Evolutionary conservation across 2,888 invertebrate genomes (phyloP).

Genomic region (Heliconius charithonia): DNA sequence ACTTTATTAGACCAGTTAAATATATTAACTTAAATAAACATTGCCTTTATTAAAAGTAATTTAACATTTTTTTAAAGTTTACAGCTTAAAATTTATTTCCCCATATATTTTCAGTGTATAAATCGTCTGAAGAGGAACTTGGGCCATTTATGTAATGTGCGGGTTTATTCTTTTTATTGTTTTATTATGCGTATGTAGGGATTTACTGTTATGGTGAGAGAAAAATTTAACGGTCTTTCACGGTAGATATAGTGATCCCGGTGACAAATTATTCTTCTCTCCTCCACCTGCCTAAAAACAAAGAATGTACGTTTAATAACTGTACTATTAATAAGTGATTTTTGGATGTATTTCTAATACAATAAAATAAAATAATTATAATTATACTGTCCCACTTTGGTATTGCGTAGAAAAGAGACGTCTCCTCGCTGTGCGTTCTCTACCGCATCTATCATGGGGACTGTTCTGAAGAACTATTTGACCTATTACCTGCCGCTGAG

Average conservation of each 20-base stretch:
- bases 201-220: slow-evolving; percentile 18
- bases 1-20: neutral
- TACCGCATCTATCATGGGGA: too few species aligned
- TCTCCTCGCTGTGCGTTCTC: too few species aligned
- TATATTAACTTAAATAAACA: neutral
- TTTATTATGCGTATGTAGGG: slow-evolving; percentile 33
- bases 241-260: neutral
- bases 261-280: slow-evolving; percentile 6
- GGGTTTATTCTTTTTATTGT: slow-evolving; percentile 29
- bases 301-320: neutral
- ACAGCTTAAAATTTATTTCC: slow-evolving; percentile 21
- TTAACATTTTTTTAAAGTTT: slow-evolving; percentile 9
- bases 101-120: slow-evolving; percentile 16
- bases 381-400: too few species aligned
- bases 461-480: too few species aligned
- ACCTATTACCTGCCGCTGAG: too few species aligned
- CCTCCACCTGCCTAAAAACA: neutral
- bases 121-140: slow-evolving; percentile 28
- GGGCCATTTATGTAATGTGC: slow-evolving; percentile 26
- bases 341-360: too few species aligned
- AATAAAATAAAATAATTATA: too few species aligned
- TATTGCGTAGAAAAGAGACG: too few species aligned
- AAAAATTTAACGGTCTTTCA: neutral
- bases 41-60: slow-evolving; percentile 6
- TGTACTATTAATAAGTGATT: neutral